Base-by-base conservation (phyloP, 2,797 vertebrate genomes). In the Clarias fuscus region DNA sequence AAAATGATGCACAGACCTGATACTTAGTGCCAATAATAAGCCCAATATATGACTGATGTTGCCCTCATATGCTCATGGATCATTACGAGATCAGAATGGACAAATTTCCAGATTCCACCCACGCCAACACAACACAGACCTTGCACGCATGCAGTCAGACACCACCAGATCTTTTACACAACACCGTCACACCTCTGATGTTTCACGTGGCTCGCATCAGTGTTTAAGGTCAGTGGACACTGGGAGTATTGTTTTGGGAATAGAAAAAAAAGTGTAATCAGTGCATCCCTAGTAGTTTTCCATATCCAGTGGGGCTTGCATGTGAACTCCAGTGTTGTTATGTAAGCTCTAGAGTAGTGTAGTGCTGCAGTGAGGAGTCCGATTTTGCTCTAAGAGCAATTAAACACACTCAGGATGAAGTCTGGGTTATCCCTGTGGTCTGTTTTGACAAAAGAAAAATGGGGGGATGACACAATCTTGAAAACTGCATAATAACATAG, bases 301-400 rank as follows among this genome's bases (percentile, higher is more conserved):
- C 62, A 59, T 61, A 65, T 80, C 62, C 65, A 72, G 24, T 68
- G 11, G 75, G 53, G 33, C 53, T 84, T 77, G 48, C 22, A 53
- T 53, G 64, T 85, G 43, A 77, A 87, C 75, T 64, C 70, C 18
- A 75, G 33, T 68, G 75, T 85, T 85, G 61, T 88, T 90, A 90
- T 87, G 78, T 88, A 90, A 90, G 58, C 61, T 24, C 30, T 11
- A 61, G 82, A 87, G 64, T 37, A 78, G 27, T 67, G 24, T 81
- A 65, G 64, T 83, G 73, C 64, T 79, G 80, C 87, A 88, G 48
- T 40, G 82, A 76, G 76, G 65, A 64, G 43, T 64, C n/a, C 4
- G 22, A 10, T 24, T 85, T 77, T 72, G 61, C 83, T 18, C 7
- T 33, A 48, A 80, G 59, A 24, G 37, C 56, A 7, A 22, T 14